phyloP scores from a whole-genome alignment of 2,113 vertebrate genomes.

The Nesoenas mayeri region DNA sequence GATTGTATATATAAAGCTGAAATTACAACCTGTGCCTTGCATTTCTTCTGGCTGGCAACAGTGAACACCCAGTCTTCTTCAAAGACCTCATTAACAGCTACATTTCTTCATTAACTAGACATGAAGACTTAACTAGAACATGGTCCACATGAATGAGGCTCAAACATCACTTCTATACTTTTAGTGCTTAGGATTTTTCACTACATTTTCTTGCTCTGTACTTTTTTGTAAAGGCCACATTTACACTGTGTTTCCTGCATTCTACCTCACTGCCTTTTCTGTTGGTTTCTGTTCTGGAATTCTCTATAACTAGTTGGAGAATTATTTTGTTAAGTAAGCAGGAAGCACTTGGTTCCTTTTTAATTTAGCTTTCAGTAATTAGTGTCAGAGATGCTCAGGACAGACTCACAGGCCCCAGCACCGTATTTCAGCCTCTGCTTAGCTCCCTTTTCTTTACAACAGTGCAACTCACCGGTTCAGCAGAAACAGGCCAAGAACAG shows the following conservation, averaged over 20 bases:
- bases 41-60: background rate
- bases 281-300: background rate
- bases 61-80: fast-evolving
- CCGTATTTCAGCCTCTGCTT: fast-evolving
- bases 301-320: background rate
- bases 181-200: fast-evolving
- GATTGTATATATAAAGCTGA: background rate
- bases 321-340: background rate
- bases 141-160: fast-evolving
- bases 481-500: background rate
- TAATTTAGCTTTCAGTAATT: fast-evolving
- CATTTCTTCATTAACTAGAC: background rate
- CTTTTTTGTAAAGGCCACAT: fast-evolving
- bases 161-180: no score
- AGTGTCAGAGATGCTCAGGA: fast-evolving
- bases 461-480: fast-evolving
- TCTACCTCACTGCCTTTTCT: background rate
- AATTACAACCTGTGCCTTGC: background rate
- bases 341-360: background rate
- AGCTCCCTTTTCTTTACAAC: no score
- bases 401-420: fast-evolving
- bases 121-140: background rate
- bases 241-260: background rate
- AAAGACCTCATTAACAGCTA: background rate
- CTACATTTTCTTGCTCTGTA: fast-evolving